These are phyloP conservation scores for Chrysomallon squamiferum DNA, from an alignment of 1,140 invertebrate species.

Conservation along the genomic window DNA sequence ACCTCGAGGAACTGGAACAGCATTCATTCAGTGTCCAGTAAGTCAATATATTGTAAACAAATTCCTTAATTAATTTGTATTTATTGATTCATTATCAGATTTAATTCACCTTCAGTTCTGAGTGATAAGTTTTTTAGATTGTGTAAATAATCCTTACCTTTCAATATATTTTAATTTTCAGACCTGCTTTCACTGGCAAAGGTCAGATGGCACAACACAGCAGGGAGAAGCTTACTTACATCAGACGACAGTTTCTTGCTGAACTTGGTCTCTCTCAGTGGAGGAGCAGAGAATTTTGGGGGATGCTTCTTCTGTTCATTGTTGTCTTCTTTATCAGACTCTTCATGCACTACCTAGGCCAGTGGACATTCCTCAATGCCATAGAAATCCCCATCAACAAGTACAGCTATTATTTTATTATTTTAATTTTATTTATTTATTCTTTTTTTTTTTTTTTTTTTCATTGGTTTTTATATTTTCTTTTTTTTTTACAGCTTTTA, in stretches of 20 bases:
- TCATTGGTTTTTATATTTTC: too few relatives aligned
- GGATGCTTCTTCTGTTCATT: conserved; percentile 56
- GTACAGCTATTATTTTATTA: conserved; percentile 32
- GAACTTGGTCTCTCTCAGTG: conserved; percentile 59
- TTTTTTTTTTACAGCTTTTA: too few relatives aligned
- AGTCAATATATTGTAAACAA: conserved; percentile 14
- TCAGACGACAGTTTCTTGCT: conserved; percentile 52
- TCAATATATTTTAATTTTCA: conserved; percentile 12
- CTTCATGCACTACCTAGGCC: conserved; percentile 53
- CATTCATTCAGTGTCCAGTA: conserved; percentile 55
- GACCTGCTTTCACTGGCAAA: conserved; percentile 44
- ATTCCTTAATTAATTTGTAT: not conserved
- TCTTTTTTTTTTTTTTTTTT: too few relatives aligned
- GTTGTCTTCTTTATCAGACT: conserved; percentile 53
- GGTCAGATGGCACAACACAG: conserved; percentile 37
- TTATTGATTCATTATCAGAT: not conserved
- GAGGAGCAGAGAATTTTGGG: conserved; percentile 59
- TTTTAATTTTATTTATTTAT: too few relatives aligned
- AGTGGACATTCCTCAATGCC: conserved; percentile 55
- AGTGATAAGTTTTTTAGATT: not conserved
- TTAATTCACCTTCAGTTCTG: not conserved
- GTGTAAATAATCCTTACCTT: not conserved
- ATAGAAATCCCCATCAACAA: conserved; percentile 59
- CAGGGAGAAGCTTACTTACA: conserved; percentile 51
- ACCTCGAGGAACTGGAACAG: conserved; percentile 53